These are phyloP conservation scores for Trissolcus brochymenae DNA, from an alignment of 2,888 invertebrate species.

Conservation along the genomic window DNA sequence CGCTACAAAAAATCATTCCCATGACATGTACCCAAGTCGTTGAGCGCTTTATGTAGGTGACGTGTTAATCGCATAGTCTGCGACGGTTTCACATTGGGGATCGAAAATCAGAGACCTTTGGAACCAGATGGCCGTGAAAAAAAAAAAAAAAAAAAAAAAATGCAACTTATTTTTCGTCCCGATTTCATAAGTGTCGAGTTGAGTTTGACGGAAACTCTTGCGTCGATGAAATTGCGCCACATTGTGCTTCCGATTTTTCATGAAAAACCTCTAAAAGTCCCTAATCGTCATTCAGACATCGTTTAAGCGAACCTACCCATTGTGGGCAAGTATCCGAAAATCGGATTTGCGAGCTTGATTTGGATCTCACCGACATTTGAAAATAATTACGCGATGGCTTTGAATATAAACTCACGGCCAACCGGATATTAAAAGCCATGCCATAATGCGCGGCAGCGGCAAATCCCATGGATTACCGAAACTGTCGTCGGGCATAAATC, in stretches of 20 bases:
- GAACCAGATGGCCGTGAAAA: constrained; percentile 13
- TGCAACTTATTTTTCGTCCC: too few relatives aligned
- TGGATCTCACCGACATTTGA: constrained; percentile 32
- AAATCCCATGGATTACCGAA: constrained; percentile 60
- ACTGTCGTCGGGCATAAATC: constrained; percentile 64
- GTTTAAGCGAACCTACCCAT: too few relatives aligned
- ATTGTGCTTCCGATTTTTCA: not conserved
- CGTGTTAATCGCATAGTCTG: constrained; percentile 69
- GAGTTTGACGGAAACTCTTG: not conserved
- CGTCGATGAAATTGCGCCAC: too few relatives aligned
- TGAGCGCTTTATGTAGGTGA: constrained; percentile 67
- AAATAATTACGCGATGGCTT: constrained; percentile 34
- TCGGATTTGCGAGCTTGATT: constrained; percentile 46
- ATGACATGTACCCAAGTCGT: constrained; percentile 63
- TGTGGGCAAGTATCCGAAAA: constrained; percentile 16
- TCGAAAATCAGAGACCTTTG: constrained; percentile 20
- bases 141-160: not conserved
- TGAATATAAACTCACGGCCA: constrained; percentile 38
- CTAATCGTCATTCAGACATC: not conserved
- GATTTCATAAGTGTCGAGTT: too few relatives aligned
- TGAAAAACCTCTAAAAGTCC: not conserved
- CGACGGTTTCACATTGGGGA: constrained; percentile 37
- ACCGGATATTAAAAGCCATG: constrained; percentile 46
- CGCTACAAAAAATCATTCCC: constrained; percentile 65
- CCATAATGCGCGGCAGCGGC: constrained; percentile 28